Conservation (phyloP, 2,888 invertebrate genomes). For the Anarsia innoxiella region DNA sequence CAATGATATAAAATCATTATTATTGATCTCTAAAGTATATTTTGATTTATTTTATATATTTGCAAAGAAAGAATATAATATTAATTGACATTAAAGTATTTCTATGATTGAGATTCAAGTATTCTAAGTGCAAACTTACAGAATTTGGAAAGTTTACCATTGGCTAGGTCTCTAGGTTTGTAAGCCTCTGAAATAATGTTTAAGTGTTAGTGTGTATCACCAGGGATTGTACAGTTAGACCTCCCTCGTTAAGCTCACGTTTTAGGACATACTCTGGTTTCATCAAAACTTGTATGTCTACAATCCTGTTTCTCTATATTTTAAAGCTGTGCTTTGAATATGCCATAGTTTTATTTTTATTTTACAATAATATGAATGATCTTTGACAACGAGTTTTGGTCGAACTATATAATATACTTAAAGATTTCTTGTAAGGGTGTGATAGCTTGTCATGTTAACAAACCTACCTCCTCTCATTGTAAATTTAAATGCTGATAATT, state of each 20-base stretch:
- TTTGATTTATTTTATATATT: too few species aligned
- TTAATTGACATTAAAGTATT: too few species aligned
- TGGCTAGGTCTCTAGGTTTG: conserved; percentile 67
- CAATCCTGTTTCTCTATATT: conserved; percentile 37
- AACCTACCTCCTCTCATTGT: conserved; percentile 74
- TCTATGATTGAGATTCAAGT: too few species aligned
- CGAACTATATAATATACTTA: conserved; percentile 67
- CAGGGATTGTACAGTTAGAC: conserved; percentile 75
- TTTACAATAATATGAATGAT: too few species aligned
- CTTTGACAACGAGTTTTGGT: conserved; percentile 38
- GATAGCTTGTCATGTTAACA: conserved; percentile 59
- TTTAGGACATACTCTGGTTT: conserved; percentile 60
- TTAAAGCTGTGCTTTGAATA: conserved; percentile 62
- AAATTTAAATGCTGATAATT: conserved; percentile 67
- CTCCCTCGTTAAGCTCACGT: conserved; percentile 73
- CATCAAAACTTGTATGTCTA: conserved; percentile 63
- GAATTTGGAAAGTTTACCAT: conserved; percentile 72
- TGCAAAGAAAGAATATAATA: too few species aligned
- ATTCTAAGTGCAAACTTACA: too few species aligned
- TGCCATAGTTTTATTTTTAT: conserved; percentile 46
- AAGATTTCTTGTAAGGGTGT: conserved; percentile 48
- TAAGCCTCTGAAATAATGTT: conserved; percentile 70
- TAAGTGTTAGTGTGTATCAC: conserved; percentile 75
- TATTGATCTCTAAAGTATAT: too few species aligned
- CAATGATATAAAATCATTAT: not conserved